phyloP scores from a whole-genome alignment of 2,113 vertebrate species.

The human region GRCh38 chr3:175183001-175183500 shows the following conservation, averaged over 20 bases:
- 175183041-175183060: background rate
- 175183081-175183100: background rate
- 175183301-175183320: background rate
- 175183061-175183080: background rate
- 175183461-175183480: background rate
- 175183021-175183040: background rate
- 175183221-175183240: background rate
- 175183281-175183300: background rate
- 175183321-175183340: background rate
- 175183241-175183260: background rate
- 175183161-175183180: background rate
- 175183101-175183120: background rate
- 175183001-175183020: background rate
- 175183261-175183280: background rate
- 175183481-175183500: background rate
- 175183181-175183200: background rate
- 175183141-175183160: background rate
- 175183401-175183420: background rate
- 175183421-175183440: background rate
- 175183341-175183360: background rate
- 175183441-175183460: background rate
- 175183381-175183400: background rate
- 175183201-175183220: background rate
- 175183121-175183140: background rate
- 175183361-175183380: background rate